Evolutionary conservation across 2,888 invertebrate species (phyloP), one percentile per base, ranked within the genome.

Genomic region (Cantharis rufa): DNA sequence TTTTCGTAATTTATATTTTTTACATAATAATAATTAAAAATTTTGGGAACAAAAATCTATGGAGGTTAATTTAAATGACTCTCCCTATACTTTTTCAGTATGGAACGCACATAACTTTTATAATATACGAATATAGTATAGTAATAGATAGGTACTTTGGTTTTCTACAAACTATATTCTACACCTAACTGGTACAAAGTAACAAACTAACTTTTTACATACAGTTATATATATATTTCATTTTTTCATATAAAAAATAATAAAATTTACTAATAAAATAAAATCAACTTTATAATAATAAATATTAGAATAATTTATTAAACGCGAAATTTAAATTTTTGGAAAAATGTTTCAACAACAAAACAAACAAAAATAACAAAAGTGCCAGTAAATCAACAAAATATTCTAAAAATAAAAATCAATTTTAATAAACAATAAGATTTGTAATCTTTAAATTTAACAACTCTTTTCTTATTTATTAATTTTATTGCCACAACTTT

Each of bases 141-240:
- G 66, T 24, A 24, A 75, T 75, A 75, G 48, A 72, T 72, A 72
- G 69, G 69, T 76, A 76, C 72, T 68, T 72, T 71, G 64, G 21
- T 62, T 66, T 48, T 28, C 76, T 76, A 76, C 63, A 72, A 72
- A 76, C 69, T 72, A 76, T 70, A 70, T 16, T 68, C 72, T 76
- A 76, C 70, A 76, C 48, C 76, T 76, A 48, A 75, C 27, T 71
- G 66, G 61, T 75, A 75, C 61, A 72, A 66, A 75, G 62, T 75
- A 75, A 76, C 69, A 66, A 62, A 76, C 24, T 66, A 66, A 66
- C 18, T 16, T 66, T 66, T 66, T 66, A 66, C 64, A 66, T 66
- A 21, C 64, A 66, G n/a, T n/a, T 48, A 48, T 48, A 48, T 48
- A 48, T 48, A 48, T 48, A 48, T 48, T 48, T 48, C 48, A n/a